These are phyloP conservation scores for Maniola hyperantus DNA, from an alignment of 2,888 invertebrate species.

Conservation along the genomic window DNA sequence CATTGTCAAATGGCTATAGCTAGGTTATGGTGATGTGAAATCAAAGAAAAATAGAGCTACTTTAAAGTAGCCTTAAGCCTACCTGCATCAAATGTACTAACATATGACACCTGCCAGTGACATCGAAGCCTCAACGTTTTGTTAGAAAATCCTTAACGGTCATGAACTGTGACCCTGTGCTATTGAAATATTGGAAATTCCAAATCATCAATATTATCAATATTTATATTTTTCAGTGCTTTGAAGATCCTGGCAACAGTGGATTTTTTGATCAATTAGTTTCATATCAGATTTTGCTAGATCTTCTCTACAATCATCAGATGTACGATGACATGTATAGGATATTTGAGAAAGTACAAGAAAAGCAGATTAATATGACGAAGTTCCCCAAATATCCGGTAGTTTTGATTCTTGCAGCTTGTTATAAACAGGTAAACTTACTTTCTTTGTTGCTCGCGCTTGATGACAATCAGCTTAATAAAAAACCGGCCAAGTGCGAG, in stretches of 20 bases:
- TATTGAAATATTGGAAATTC: no score
- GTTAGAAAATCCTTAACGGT: no score
- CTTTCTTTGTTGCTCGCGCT: background rate
- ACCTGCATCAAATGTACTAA: no score
- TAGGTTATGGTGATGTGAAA: no score
- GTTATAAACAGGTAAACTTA: constrained; percentile 86
- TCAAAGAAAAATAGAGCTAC: no score
- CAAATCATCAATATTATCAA: background rate
- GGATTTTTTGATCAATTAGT: constrained; percentile 89
- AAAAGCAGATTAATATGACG: constrained; percentile 83
- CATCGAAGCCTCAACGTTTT: no score
- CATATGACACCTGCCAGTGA: no score
- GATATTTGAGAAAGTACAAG: constrained; percentile 84
- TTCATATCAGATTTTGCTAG: constrained; percentile 86
- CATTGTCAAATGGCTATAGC: no score
- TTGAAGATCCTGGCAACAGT: constrained; percentile 82
- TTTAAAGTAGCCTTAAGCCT: no score
- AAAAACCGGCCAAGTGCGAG: no score
- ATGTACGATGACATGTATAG: constrained; percentile 86
- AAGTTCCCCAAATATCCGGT: constrained; percentile 87
- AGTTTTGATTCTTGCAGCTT: constrained; percentile 86
- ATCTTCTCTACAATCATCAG: constrained; percentile 86
- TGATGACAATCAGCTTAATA: no score
- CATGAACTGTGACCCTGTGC: no score
- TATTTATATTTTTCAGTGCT: constrained; percentile 72